Base-by-base conservation (phyloP, 2,888 invertebrate genomes). In the Eubasilissa splendida region DNA sequence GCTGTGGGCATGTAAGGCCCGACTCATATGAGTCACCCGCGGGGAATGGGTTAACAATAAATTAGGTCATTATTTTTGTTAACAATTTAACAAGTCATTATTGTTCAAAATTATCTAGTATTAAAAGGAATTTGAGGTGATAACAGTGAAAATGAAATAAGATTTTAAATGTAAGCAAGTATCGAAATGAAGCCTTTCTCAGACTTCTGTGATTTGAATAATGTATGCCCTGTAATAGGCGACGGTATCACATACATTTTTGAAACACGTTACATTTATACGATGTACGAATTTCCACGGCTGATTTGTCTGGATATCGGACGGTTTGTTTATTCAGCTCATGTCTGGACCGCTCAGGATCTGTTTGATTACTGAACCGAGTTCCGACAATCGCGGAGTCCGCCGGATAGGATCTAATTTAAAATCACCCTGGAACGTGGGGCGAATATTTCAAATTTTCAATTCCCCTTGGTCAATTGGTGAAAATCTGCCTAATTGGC, bases 401-500 rank as follows among this genome's bases (percentile, higher is more conserved):
- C 53, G 33, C 71, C 52, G 54, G 22, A 70, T 70, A 70, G 70
- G 31, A 53, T 73, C 80, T 76, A 76, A 79, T 83, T 83, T 81
- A 81, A 83, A 81, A 76, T 82, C 76, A 42, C 52, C 50, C 33
- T 66, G 59, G 22, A 66, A 83, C 83, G 83, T 76, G 79, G 58
- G 10, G 53, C n/a, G 83, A 83, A 83, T 83, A 79, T 70, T 78
- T 63, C 79, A 68, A 76, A 79, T 71, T 71, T 68, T 11, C 58
- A 70, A 50, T 65, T 31, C 31, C 54, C 50, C 31, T 59, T 60
- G 74, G 66, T 54, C 75, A 79, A 71, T 56, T 80, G 75, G 63
- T 75, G 78, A 71, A 82, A 76, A 82, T 82, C 77, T 77, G 71
- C 80, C 82, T 82, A 82, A 82, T 82, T 82, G 82, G 80, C 56